Evolutionary conservation across 2,888 invertebrate species (phyloP).

Genomic region (Galerucella calmariensis): DNA sequence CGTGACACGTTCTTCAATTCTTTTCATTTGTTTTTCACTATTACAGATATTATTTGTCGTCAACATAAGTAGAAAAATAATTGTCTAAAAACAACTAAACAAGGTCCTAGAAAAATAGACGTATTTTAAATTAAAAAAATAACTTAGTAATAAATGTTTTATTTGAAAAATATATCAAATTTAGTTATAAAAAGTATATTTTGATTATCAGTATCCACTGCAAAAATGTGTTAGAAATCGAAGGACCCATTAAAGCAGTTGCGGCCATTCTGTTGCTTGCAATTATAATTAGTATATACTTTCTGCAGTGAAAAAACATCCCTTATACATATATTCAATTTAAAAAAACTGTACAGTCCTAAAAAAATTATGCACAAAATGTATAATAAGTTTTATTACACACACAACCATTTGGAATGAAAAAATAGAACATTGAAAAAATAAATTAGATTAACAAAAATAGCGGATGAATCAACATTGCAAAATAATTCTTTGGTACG

Average conservation of each 20-base stretch:
- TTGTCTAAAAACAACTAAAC: too few species aligned
- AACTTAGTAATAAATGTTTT: conserved; percentile 10
- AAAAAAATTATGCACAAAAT: conserved; percentile 36
- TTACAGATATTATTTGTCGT: too few species aligned
- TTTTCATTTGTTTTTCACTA: too few species aligned
- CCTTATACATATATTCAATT: conserved; percentile 4
- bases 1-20: too few species aligned
- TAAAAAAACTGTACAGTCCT: conserved; percentile 45
- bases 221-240: conserved; percentile 8
- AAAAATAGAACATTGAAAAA: conserved; percentile 17
- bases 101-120: background rate
- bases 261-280: background rate
- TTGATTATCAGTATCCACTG: conserved; percentile 25
- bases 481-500: background rate
- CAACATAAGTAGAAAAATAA: too few species aligned
- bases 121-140: background rate
- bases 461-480: conserved; percentile 15
- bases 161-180: conserved; percentile 30
- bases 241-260: background rate
- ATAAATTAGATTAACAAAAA: conserved; percentile 3
- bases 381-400: conserved; percentile 31
- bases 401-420: conserved; percentile 46
- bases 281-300: background rate
- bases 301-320: conserved; percentile 19
- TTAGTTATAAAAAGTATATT: conserved; percentile 24